Conservation (phyloP, 1,140 invertebrate species). For the Pogonus chalceus region DNA sequence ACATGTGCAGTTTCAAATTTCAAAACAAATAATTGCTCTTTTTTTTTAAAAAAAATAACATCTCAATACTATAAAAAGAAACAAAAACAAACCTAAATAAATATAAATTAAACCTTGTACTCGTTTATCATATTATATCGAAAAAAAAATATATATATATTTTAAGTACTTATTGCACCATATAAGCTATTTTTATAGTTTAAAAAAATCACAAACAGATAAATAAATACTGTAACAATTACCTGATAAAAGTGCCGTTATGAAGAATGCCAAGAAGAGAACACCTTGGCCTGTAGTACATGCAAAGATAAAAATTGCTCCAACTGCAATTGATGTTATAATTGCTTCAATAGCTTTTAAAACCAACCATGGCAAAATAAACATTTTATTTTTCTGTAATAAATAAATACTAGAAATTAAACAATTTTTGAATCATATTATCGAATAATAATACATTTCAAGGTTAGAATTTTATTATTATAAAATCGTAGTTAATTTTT, state of each 20-base stretch:
- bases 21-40: no score
- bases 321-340: background rate
- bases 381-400: background rate
- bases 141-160: background rate
- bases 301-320: background rate
- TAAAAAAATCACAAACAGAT: background rate
- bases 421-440: no score
- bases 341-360: background rate
- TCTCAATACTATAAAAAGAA: background rate
- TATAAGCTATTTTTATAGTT: background rate
- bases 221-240: background rate
- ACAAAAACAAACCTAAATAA: background rate
- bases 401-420: background rate
- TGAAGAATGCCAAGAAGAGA: no score
- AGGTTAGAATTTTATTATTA: no score
- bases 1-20: no score
- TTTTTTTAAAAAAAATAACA: no score
- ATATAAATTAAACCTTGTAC: background rate
- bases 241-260: no score
- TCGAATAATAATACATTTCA: no score
- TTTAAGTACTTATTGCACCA: background rate
- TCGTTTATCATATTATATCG: background rate
- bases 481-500: no score
- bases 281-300: background rate
- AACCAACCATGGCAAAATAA: conserved; percentile 1